phyloP scores from a whole-genome alignment of 2,888 invertebrate genomes.

The Carabus problematicus region DNA sequence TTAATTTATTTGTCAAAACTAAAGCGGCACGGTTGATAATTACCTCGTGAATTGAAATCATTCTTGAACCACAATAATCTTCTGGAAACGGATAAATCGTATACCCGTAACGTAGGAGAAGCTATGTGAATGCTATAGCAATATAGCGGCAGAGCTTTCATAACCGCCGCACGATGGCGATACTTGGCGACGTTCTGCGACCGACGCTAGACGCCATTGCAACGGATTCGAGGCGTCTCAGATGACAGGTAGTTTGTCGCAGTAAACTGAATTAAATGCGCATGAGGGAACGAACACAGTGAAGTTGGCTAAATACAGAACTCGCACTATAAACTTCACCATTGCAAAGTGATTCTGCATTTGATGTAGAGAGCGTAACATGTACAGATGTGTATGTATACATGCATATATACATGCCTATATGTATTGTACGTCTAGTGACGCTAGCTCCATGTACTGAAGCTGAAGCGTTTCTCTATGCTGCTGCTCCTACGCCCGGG shows the following conservation, averaged over 20 bases:
- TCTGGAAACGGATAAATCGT: not conserved
- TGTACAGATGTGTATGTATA: constrained; percentile 1
- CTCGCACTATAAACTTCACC: constrained; percentile 25
- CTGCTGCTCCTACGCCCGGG: constrained; percentile 19
- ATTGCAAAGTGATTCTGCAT: constrained; percentile 30
- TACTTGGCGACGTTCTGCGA: not conserved
- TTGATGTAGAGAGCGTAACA: constrained; percentile 33
- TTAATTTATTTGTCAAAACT: too few relatives aligned
- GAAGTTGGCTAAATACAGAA: constrained; percentile 30
- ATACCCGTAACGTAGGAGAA: not conserved
- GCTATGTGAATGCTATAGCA: not conserved
- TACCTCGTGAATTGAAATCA: too few relatives aligned
- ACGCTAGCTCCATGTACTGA: not conserved
- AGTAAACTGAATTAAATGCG: constrained; percentile 41
- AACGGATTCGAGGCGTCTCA: constrained; percentile 17
- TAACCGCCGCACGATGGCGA: constrained; percentile 3
- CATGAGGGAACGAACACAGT: constrained; percentile 22
- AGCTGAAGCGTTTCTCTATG: not conserved
- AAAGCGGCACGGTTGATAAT: too few relatives aligned
- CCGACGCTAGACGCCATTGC: constrained; percentile 7
- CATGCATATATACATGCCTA: not conserved
- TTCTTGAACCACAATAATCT: too few relatives aligned
- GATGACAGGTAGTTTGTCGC: constrained; percentile 42
- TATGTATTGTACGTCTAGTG: not conserved
- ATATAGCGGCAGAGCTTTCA: not conserved